A percentile compares a stretch with the other conserved stretches of the same genome.
Evolutionary conservation across 2,797 vertebrate species (phyloP).

Genomic region (Lagocephalus sceleratus): DNA sequence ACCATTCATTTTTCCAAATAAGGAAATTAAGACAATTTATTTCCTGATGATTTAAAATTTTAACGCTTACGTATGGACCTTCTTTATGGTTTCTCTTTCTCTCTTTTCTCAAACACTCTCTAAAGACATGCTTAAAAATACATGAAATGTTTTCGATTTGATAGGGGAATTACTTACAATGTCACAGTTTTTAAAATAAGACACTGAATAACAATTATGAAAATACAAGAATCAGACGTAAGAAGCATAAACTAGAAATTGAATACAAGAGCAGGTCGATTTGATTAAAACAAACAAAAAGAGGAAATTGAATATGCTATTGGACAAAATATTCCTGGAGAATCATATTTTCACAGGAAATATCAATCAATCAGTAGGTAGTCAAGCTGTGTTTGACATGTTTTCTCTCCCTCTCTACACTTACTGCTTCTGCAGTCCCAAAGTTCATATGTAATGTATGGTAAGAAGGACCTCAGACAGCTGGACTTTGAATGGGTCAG

Average conservation of each 20-base stretch:
- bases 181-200: constrained; percentile 44
- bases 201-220: constrained; percentile 57
- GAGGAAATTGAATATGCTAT: constrained; percentile 57
- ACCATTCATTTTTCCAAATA: constrained; percentile 51
- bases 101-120: constrained; percentile 76
- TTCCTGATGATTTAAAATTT: constrained; percentile 54
- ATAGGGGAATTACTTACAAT: constrained; percentile 21
- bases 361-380: too few relatives aligned
- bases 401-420: constrained; percentile 74
- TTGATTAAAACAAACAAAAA: constrained; percentile 70
- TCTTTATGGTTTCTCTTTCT: constrained; percentile 68
- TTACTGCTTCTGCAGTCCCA: constrained; percentile 76
- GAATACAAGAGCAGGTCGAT: constrained; percentile 55
- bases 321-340: constrained; percentile 74
- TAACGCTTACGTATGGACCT: constrained; percentile 34
- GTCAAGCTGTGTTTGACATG: constrained; percentile 24
- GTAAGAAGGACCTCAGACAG: constrained; percentile 81
- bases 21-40: constrained; percentile 60
- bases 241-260: constrained; percentile 31
- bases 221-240: constrained; percentile 63
- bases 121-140: constrained; percentile 47
- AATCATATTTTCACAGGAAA: constrained; percentile 61
- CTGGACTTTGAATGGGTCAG: constrained; percentile 80
- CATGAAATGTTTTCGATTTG: too few relatives aligned
- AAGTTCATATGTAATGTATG: constrained; percentile 80